These are phyloP conservation scores for Larimichthys crocea DNA, from an alignment of 2,113 vertebrate genomes.

Conservation along the genomic window DNA sequence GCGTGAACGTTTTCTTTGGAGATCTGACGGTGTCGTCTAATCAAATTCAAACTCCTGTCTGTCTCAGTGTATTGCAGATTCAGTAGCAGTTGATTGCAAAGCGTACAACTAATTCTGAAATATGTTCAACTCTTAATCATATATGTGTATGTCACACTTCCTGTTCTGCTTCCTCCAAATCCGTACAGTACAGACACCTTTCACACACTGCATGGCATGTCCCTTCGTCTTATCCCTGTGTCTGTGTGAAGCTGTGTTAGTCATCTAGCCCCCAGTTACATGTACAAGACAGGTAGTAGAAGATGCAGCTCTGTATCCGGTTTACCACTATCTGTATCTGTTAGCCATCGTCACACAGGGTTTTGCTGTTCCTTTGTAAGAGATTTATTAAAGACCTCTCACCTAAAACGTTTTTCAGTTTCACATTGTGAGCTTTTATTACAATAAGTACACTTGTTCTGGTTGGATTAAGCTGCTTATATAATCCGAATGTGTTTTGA, in stretches of 20 bases:
- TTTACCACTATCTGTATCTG: not conserved
- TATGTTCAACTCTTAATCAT: not conserved
- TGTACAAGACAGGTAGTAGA: not conserved
- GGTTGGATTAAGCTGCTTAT: not conserved
- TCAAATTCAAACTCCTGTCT: conserved; percentile 7
- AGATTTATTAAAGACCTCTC: not conserved
- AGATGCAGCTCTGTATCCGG: not conserved
- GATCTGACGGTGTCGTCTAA: not conserved
- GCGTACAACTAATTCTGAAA: conserved; percentile 2
- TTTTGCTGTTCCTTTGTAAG: not conserved
- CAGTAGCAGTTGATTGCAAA: not conserved
- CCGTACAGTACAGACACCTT: not conserved
- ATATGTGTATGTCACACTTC: not conserved
- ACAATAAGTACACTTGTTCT: not conserved
- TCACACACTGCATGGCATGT: not conserved
- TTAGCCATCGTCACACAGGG: not conserved
- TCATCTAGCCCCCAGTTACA: conserved; percentile 5
- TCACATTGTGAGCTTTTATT: not conserved
- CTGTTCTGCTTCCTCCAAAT: not conserved
- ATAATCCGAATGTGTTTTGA: not conserved
- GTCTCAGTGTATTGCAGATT: conserved; percentile 2
- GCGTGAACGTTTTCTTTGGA: not conserved
- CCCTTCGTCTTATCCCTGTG: not conserved
- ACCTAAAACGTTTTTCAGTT: not conserved
- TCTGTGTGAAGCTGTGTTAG: conserved; percentile 2